Percentiles rank a stretch among this genome's conserved stretches.
Conservation (phyloP, 1,140 invertebrate genomes). For the Drosophila equinoxialis region DNA sequence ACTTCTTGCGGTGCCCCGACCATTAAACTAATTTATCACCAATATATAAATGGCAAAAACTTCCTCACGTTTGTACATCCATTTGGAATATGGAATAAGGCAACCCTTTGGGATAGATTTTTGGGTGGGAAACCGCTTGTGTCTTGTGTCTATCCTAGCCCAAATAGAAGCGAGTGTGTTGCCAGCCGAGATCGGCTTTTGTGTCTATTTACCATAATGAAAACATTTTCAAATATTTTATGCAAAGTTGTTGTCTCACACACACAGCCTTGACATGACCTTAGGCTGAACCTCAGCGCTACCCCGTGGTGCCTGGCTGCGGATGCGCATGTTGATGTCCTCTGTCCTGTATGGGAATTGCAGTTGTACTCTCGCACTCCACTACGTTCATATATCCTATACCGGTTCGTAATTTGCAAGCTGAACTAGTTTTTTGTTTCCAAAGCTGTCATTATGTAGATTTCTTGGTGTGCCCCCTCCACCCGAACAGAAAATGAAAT, state of each 20-base stretch:
- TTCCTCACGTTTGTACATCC: background rate
- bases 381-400: conserved; percentile 33
- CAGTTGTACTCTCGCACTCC: conserved; percentile 29
- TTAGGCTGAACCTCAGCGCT: conserved; percentile 57
- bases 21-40: conserved; percentile 82
- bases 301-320: conserved; percentile 46
- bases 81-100: too few species aligned
- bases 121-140: conserved; percentile 36
- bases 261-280: conserved; percentile 66
- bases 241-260: conserved; percentile 62
- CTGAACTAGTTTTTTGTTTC: conserved; percentile 66
- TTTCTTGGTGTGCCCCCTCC: conserved; percentile 45
- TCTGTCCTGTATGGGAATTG: conserved; percentile 73
- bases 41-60: conserved; percentile 68
- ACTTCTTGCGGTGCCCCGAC: conserved; percentile 60
- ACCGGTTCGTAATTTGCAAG: conserved; percentile 77
- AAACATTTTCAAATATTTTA: conserved; percentile 82
- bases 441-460: conserved; percentile 71
- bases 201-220: conserved; percentile 79
- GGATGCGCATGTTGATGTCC: conserved; percentile 31
- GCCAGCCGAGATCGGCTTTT: conserved; percentile 57
- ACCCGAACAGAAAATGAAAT: conserved; percentile 28
- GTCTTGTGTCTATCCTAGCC: conserved; percentile 13
- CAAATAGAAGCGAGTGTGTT: conserved; percentile 14
- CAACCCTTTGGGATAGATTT: conserved; percentile 13